These are phyloP conservation scores for Chouioia cunea DNA, from an alignment of 2,888 invertebrate genomes.

Conservation along the genomic window DNA sequence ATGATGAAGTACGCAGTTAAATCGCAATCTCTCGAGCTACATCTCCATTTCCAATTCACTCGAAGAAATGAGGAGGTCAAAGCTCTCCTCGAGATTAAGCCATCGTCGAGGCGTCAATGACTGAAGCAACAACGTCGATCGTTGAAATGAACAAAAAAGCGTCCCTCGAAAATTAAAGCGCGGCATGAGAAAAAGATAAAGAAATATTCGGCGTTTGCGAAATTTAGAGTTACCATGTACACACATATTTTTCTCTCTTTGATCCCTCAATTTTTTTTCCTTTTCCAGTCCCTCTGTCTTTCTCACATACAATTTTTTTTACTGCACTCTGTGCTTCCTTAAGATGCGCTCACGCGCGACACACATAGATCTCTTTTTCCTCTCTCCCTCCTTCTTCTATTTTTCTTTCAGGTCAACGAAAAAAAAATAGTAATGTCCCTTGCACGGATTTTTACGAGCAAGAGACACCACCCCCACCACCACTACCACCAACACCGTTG, in stretches of 20 bases:
- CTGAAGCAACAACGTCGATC: constrained; percentile 8
- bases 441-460: constrained; percentile 53
- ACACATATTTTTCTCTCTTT: too few species aligned
- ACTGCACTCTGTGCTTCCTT: too few species aligned
- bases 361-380: not conserved
- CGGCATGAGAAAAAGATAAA: not conserved
- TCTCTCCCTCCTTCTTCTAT: constrained; percentile 44
- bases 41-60: constrained; percentile 4
- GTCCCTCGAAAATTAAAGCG: not conserved
- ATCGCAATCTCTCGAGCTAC: not conserved
- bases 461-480: constrained; percentile 37
- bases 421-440: constrained; percentile 44
- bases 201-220: not conserved
- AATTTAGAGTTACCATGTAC: too few species aligned
- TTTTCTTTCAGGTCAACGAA: constrained; percentile 59
- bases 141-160: not conserved
- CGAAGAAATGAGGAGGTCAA: not conserved
- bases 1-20: too few species aligned
- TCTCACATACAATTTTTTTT: too few species aligned
- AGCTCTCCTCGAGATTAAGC: not conserved
- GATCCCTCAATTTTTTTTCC: too few species aligned
- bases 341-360: not conserved
- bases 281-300: too few species aligned
- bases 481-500: constrained; percentile 34
- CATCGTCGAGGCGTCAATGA: constrained; percentile 13